These are phyloP conservation scores for Progne subis DNA, from an alignment of 2,113 vertebrate species.

Conservation along the genomic window DNA sequence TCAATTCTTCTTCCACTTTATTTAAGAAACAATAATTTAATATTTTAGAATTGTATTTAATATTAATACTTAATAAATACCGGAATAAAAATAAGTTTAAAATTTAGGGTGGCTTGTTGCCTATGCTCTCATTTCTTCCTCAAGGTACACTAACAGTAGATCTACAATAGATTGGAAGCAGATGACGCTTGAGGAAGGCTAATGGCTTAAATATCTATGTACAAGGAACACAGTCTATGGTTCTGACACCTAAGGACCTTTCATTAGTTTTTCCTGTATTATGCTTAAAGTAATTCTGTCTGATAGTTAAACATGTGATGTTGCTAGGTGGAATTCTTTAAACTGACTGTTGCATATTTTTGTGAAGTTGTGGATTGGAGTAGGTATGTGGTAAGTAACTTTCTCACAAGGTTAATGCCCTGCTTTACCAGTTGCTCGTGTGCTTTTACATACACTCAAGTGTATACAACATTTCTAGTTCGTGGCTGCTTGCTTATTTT, in stretches of 20 bases:
- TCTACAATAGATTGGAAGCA: neutral
- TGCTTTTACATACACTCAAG: neutral
- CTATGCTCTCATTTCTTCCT: neutral
- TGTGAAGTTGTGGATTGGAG: neutral
- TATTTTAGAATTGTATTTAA: neutral
- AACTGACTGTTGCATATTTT: neutral
- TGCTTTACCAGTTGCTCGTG: neutral
- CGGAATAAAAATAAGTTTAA: neutral
- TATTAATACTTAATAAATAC: neutral
- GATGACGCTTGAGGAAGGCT: neutral
- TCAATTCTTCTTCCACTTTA: neutral
- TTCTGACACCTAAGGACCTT: neutral
- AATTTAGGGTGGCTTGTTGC: neutral
- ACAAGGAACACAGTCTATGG: neutral
- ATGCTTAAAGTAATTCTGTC: neutral
- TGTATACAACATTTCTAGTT: neutral
- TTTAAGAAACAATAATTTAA: neutral
- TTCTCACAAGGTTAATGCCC: neutral
- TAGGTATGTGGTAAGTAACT: neutral
- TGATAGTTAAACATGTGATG: neutral
- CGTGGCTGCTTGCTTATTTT: neutral
- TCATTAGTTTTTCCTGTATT: neutral
- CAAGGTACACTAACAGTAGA: neutral
- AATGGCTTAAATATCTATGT: neutral
- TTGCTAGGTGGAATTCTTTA: neutral